Base-by-base conservation (phyloP, 2,113 vertebrate species). In the Symphodus melops region DNA sequence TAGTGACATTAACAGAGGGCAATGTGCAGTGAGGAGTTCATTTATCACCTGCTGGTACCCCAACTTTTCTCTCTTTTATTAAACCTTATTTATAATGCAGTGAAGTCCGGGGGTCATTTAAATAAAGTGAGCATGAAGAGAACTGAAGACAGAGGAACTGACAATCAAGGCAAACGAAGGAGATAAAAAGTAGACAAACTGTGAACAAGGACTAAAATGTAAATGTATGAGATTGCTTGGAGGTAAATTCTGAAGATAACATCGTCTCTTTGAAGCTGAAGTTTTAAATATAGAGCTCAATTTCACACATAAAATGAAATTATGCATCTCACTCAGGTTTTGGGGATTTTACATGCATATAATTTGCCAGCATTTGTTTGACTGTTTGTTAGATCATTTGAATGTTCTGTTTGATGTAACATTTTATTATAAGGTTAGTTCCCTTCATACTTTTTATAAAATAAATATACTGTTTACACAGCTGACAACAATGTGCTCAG, bases 41-140 rank as follows among this genome's bases (percentile, higher is more conserved):
- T 33, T 41, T 42, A 46, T 56, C 61, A 51, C 28, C 62, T 75
- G 66, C n/a, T 66, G 39, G 13, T 53, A 49, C 4, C 1, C 7
- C 3, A 17, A 69, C 17, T 41, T 19, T n/a, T 51, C 9, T 20
- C 48, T 51, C 39, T 41, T 8, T 41, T 41, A 41, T 9, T 41
- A 41, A 41, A 41, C 11, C 39, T 41, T 10, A 8, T 41, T 41
- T 41, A 41, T 11, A 41, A 9, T 9, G 39, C 8, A 41, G 39
- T 41, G 2, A 44, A 14, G 42, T 44, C 42, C 16, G 12, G 11
- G 41, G 7, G 37, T 41, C 39, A 16, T 19, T 74, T 19, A 21
- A 36, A 51, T 5, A 37, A 55, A 33, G 14, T 46, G 44, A 9
- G 28, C 41, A n/a, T n/a, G 13, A 65, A 11, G 11, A 36, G 51